Evolutionary conservation across 2,113 vertebrate species (phyloP).

Genomic region (Strix uralensis): DNA sequence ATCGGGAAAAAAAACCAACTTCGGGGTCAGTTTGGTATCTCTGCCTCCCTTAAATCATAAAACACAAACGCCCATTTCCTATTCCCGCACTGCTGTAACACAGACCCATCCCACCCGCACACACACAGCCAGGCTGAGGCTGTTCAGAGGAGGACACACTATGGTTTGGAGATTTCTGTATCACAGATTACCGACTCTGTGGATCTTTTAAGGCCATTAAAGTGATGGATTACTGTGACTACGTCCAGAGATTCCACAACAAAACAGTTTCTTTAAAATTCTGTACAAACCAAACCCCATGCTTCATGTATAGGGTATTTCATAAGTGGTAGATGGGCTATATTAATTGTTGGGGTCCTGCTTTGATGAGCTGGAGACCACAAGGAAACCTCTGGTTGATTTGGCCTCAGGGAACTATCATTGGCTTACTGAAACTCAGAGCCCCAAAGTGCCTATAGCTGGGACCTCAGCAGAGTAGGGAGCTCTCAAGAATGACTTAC

Average conservation of each 20-base stretch:
- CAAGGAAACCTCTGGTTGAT: neutral
- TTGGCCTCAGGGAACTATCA: neutral
- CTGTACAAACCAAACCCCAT: neutral
- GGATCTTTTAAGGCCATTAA: neutral
- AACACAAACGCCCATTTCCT: neutral
- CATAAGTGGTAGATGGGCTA: neutral
- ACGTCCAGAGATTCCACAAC: neutral
- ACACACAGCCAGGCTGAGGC: accelerated
- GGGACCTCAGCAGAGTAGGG: neutral
- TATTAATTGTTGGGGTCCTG: neutral
- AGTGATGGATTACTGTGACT: neutral
- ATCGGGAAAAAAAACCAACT: accelerated
- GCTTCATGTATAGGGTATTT: accelerated
- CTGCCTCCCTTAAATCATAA: neutral
- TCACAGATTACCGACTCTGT: neutral
- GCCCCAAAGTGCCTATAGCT: neutral
- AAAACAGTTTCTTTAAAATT: neutral
- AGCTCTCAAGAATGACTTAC: neutral
- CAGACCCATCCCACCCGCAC: accelerated
- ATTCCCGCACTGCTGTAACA: neutral
- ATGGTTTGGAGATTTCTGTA: neutral
- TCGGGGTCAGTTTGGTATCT: neutral
- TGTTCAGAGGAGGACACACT: neutral
- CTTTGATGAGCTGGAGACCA: neutral
- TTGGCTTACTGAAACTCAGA: neutral